Evolutionary conservation across 2,888 invertebrate species (phyloP), one percentile per base, ranked within the genome.

Genomic region (Psylliodes chrysocephalus): DNA sequence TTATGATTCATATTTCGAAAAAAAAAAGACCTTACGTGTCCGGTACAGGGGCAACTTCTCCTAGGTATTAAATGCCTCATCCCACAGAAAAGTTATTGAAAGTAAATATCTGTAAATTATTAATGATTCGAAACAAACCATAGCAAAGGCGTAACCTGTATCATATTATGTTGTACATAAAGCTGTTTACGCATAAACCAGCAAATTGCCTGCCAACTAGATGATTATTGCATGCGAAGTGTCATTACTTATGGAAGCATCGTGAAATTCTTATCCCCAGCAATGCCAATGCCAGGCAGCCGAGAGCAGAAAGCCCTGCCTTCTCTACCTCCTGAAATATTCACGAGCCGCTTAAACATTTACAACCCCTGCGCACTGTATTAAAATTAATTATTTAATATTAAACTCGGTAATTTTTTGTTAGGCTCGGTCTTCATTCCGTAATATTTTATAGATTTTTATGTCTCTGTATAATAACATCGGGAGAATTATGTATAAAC

Each of bases 301-400:
- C n/a, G n/a, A n/a, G n/a, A n/a, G n/a, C n/a, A n/a, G n/a, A n/a
- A n/a, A n/a, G n/a, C n/a, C n/a, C n/a, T n/a, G n/a, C n/a, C n/a
- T n/a, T n/a, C n/a, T n/a, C n/a, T n/a, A n/a, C 78, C 77, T 78
- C 75, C 77, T 82, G 75, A 81, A 82, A 79, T 79, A 81, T 82
- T 81, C 75, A 80, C 38, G 17, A 75, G 71, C 71, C 76, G 75
- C 75, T 79, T 79, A 81, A 77, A 75, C 80, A 82, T 82, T 82
- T 79, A 81, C 79, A 79, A 80, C 80, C 78, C 79, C 78, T 78
- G 82, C 81, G 82, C 82, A 75, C 82, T 78, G 84, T 85, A 85
- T 85, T 85, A 85, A 85, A 85, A 85, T 85, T 84, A 85, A 85
- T 85, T 85, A 85, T 85, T 85, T 85, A 85, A 84, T 84, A 84